A percentile compares a stretch with the other conserved stretches of the same genome.
Conservation (phyloP, 2,113 vertebrate genomes). For the Brienomyrus longianalis region DNA sequence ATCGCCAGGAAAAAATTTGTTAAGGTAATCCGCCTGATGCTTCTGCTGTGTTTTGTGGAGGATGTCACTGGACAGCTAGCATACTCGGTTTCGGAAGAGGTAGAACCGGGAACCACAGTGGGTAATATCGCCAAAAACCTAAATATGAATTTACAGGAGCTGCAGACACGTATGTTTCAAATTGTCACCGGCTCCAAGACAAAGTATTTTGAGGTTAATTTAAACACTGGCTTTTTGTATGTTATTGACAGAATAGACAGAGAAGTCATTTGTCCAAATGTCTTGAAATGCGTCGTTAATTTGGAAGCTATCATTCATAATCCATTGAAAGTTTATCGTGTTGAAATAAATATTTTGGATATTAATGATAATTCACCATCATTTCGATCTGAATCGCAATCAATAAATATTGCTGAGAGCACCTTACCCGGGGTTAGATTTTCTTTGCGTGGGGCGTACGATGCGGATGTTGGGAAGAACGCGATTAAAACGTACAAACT, state of each 20-base stretch:
- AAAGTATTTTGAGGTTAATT: slow-evolving; percentile 53
- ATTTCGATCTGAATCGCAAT: slow-evolving; percentile 54
- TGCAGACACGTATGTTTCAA: slow-evolving; percentile 46
- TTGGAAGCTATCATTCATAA: slow-evolving; percentile 61
- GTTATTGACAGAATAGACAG: slow-evolving; percentile 59
- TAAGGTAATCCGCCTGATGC: slow-evolving; percentile 21
- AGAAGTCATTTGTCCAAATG: slow-evolving; percentile 51
- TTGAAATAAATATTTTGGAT: slow-evolving; percentile 67
- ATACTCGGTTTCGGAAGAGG: slow-evolving; percentile 45
- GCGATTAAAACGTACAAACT: slow-evolving; percentile 62
- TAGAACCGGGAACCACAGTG: slow-evolving; percentile 37
- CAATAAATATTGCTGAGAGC: slow-evolving; percentile 55
- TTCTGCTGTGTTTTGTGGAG: slow-evolving; percentile 24
- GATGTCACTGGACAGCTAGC: slow-evolving; percentile 38
- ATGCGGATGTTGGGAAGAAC: slow-evolving; percentile 59
- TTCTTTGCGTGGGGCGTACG: slow-evolving; percentile 58
- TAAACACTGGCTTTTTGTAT: slow-evolving; percentile 53
- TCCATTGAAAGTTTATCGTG: slow-evolving; percentile 58
- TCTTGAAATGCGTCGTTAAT: slow-evolving; percentile 42
- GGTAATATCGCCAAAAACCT: slow-evolving; percentile 50
- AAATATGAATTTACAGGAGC: slow-evolving; percentile 34
- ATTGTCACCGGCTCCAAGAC: slow-evolving; percentile 49
- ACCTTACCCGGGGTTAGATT: slow-evolving; percentile 54
- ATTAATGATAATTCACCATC: slow-evolving; percentile 70
- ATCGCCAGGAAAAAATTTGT: not conserved